These are phyloP conservation scores for Pelecanoides urinatrix DNA, from an alignment of 2,113 vertebrate genomes.

Conservation along the genomic window DNA sequence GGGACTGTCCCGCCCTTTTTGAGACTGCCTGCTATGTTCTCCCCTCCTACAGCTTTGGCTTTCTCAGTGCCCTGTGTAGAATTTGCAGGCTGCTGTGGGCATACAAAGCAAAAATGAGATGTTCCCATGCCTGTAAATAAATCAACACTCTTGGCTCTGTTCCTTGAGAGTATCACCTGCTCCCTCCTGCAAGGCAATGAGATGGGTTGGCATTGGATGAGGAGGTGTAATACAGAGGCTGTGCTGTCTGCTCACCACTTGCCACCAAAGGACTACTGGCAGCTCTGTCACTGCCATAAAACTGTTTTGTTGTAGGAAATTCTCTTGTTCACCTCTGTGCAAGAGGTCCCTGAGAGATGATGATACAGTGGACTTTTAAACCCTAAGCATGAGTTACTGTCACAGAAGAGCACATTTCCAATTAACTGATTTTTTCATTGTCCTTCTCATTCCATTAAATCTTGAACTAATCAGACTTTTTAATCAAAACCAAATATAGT, in stretches of 20 bases:
- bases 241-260: background rate
- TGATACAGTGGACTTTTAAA: background rate
- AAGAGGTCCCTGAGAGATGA: background rate
- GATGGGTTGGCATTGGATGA: rapidly evolving
- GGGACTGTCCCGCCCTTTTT: background rate
- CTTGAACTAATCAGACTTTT: background rate
- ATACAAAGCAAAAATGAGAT: background rate
- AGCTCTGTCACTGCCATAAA: background rate
- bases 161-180: background rate
- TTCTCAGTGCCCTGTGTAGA: background rate
- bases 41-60: background rate
- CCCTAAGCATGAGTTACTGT: background rate
- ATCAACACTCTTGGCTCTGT: background rate
- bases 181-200: background rate
- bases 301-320: background rate
- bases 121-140: background rate
- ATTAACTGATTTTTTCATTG: background rate
- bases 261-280: background rate
- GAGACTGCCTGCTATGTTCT: background rate
- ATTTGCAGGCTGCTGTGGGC: background rate
- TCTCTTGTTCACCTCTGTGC: background rate
- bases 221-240: background rate
- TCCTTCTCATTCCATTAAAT: background rate
- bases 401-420: background rate
- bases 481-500: background rate